Evolutionary conservation across 2,888 invertebrate species (phyloP).

Genomic region (Philereme transversata): DNA sequence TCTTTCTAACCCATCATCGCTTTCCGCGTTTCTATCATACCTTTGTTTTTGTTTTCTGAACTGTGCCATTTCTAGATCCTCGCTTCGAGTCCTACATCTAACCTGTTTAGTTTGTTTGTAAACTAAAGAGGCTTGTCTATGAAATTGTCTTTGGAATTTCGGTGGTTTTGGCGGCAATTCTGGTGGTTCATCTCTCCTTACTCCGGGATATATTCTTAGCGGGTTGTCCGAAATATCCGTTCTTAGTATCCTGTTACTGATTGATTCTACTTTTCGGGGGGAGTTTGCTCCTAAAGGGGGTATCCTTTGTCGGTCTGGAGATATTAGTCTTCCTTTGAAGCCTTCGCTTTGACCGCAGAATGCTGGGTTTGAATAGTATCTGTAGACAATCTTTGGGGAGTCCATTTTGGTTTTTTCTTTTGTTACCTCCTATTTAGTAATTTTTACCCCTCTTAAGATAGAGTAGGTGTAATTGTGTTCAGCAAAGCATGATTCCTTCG

Average conservation of each 20-base stretch:
- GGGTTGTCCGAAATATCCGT: constrained; percentile 81
- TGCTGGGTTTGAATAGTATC: constrained; percentile 91
- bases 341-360: constrained; percentile 91
- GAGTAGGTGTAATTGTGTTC: constrained; percentile 22
- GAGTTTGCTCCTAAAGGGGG: constrained; percentile 76
- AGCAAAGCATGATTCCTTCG: constrained; percentile 53
- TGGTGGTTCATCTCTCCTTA: constrained; percentile 68
- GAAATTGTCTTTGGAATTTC: constrained; percentile 70
- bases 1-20: constrained; percentile 65
- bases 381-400: constrained; percentile 80
- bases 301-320: constrained; percentile 64
- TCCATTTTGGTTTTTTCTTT: constrained; percentile 58
- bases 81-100: constrained; percentile 66
- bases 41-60: constrained; percentile 55
- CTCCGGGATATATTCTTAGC: constrained; percentile 62
- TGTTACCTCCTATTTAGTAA: neutral
- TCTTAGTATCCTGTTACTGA: constrained; percentile 67
- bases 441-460: too few relatives aligned
- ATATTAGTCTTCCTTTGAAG: constrained; percentile 63
- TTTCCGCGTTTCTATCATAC: constrained; percentile 62
- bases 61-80: constrained; percentile 79
- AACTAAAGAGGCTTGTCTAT: constrained; percentile 74
- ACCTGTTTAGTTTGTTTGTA: constrained; percentile 76
- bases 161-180: constrained; percentile 75
- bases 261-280: constrained; percentile 64